Percentiles rank a stretch among this genome's conserved stretches.
phyloP scores from a whole-genome alignment of 2,888 invertebrate species.

The Pristionchus arcanus region DNA sequence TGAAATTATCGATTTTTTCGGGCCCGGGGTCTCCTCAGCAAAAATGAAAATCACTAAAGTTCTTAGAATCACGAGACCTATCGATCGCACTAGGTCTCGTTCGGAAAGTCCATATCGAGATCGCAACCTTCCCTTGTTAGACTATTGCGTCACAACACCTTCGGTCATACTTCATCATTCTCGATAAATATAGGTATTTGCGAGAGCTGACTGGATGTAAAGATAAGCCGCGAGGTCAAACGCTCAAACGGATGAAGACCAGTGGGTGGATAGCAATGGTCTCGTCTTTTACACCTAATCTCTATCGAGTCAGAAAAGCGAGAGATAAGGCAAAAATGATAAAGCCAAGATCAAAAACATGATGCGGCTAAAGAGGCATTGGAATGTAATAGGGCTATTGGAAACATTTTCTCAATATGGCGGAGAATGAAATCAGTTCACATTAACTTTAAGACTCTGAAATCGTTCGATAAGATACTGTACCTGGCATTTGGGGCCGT shows the following conservation, averaged over 20 bases:
- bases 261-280: neutral
- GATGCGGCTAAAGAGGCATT: neutral
- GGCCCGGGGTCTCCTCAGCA: too few relatives aligned
- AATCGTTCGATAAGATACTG: neutral
- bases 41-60: too few relatives aligned
- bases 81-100: too few relatives aligned
- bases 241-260: slow-evolving; percentile 3
- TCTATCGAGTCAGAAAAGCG: neutral
- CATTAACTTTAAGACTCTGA: neutral
- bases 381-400: neutral
- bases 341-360: neutral
- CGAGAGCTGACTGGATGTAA: neutral
- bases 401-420: neutral
- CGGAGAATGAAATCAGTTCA: neutral
- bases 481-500: slow-evolving; percentile 35
- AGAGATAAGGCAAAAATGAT: neutral
- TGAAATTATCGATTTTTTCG: too few relatives aligned
- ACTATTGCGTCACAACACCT: neutral
- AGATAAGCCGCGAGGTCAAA: neutral
- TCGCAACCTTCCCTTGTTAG: too few relatives aligned
- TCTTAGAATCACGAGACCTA: too few relatives aligned
- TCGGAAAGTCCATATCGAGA: too few relatives aligned
- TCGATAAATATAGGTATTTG: neutral
- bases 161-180: neutral
- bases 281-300: too few relatives aligned